Evolutionary conservation across 2,113 vertebrate genomes (phyloP), one percentile per base, ranked within the genome.

Genomic region (Apteryx owenii): DNA sequence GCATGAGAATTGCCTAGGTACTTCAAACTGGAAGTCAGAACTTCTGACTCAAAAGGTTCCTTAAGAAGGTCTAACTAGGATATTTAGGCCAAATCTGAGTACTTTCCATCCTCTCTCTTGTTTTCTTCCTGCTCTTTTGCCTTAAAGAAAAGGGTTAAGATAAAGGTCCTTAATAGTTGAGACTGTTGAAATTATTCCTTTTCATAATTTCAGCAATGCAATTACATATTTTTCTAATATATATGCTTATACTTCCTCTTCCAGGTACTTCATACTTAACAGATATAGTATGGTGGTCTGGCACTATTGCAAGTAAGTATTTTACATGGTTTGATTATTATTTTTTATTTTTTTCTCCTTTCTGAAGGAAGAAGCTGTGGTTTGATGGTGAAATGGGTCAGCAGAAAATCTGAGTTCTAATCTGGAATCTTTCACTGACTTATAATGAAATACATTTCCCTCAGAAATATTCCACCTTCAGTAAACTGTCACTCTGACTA

Each of bases 281-380:
- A 44, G 99, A 99, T 95, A 98, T 97, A 86, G 98, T 99, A 77
- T 99, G 99, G 99, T 99, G 99, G 99, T 98, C 98, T 14, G 99
- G 99, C 60, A 99, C 99, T 18, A 95, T 99, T 91, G 98, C 98
- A 97, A 99, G 99, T 99, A 98, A 99, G 99, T 99, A 91, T 71
- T 29, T 68, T 80, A 9, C 71, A 88, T 91, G 46, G 11, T 56
- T 90, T 12, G 11, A 4, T 22, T 42, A 46, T 46, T 46, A 17
- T 46, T 31, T 58, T 29, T 58, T 29, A 21, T 33, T 38, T 83
- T 42, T 83, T 51, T 70, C 44, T 17, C 16, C 44, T 38, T 38
- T 38, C 36, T 60, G 17, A 73, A 46, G 78, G 61, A 18, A 66
- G 28, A 77, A 42, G 5, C 92, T 90, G 53, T 1, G 2, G 9